Base-by-base conservation (phyloP, 1,140 invertebrate genomes). In the Caenorhabditis briggsae region DNA sequence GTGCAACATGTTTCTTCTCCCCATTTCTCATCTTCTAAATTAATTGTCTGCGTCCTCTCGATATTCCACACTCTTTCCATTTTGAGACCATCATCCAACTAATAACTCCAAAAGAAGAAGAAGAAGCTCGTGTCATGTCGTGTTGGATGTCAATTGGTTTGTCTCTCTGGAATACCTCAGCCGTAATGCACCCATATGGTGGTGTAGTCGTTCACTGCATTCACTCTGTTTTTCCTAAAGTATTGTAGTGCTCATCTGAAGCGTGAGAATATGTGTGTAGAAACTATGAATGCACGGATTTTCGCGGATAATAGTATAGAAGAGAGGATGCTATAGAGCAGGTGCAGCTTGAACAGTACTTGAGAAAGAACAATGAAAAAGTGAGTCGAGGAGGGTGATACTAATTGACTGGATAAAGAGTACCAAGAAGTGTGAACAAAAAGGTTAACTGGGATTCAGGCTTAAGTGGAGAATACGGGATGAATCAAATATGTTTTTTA, bases 111-210 rank as follows among this genome's bases (percentile, higher is more conserved):
- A 8, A 70, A 46, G 41, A 70, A 48, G 70, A 70, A 48, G 70
- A 78, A 74, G 65, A 74, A 74, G 65, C 65, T 74, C 58, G 33
- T 70, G 64, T 78, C 70, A 78, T 78, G 43, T 78, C 70, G 70
- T 50, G 70, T 78, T 46, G n/a, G 11, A 78, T 50, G 70, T 78
- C 70, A 78, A 50, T 78, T 23, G 46, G 16, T 18, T 16, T 70
- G 64, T 14, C 23, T 23, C 46, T 18, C 70, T 48, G 43, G 23
- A 78, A 78, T 78, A 78, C 70, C 70, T 78, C 70, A 50, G 70
- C 70, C 70, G 70, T 46, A 78, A 50, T 78, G n/a, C 46, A 78
- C 70, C 70, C 70, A 78, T 78, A 46, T 78, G 70, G 70, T 70
- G 65, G 43, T 78, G 70, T 48, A n/a, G 12, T 20, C 33, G 23